phyloP scores from a whole-genome alignment of 2,113 vertebrate species.

The Panurus biarmicus region DNA sequence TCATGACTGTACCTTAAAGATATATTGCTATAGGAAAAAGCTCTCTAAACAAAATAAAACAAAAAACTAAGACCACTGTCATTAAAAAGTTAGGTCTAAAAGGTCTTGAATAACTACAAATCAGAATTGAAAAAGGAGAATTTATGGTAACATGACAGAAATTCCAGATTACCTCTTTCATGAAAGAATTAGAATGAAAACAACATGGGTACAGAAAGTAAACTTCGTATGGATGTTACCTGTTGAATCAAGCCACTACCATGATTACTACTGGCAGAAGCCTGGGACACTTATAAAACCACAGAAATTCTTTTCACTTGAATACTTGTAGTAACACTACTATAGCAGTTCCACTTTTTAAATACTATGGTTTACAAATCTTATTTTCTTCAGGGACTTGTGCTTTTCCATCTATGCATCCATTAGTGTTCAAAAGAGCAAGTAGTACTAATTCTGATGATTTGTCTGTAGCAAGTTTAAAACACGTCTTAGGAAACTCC shows the following conservation, averaged over 20 bases:
- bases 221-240: not conserved
- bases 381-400: not conserved
- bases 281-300: not conserved
- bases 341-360: not conserved
- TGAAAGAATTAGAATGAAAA: not conserved
- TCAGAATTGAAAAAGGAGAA: not conserved
- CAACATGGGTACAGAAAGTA: not conserved
- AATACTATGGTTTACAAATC: not conserved
- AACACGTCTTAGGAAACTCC: not conserved
- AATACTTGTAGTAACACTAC: not conserved
- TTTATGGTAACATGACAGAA: not conserved
- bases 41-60: not conserved
- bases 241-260: not conserved
- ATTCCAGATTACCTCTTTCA: not conserved
- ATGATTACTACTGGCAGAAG: accelerated
- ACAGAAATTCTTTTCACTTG: not conserved
- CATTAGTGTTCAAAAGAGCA: not conserved
- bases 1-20: not conserved
- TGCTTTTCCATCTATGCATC: not conserved
- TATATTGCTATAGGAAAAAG: not conserved
- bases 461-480: not conserved
- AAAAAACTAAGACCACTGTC: not conserved
- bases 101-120: not conserved
- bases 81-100: not conserved
- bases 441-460: not conserved